phyloP scores from a whole-genome alignment of 2,113 vertebrate genomes.

The Scolopax mira region DNA sequence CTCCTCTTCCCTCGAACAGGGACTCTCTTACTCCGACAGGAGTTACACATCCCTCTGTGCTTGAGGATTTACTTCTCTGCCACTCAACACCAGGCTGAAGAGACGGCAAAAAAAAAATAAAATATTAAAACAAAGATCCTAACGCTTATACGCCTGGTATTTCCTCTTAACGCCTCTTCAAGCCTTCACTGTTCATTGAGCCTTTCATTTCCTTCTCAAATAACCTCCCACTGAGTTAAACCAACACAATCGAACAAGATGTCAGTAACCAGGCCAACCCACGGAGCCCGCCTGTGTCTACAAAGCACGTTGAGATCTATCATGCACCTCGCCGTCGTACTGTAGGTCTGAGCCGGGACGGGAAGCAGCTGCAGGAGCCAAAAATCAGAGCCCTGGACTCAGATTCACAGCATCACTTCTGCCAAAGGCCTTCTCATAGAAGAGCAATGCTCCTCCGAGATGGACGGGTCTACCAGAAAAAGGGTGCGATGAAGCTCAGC shows the following conservation, averaged over 20 bases:
- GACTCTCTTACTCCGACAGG: not conserved
- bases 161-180: constrained; percentile 43
- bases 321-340: not conserved
- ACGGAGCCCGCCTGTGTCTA: not conserved
- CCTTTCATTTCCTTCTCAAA: constrained; percentile 50
- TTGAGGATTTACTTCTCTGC: not conserved
- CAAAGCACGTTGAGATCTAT: not conserved
- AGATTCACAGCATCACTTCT: accelerated
- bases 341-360: accelerated
- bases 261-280: not conserved
- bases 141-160: not conserved
- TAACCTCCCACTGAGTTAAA: constrained; percentile 55
- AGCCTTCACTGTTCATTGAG: not conserved
- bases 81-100: not conserved
- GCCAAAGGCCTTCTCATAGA: not conserved
- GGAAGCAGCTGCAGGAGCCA: not conserved
- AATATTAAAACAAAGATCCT: not conserved
- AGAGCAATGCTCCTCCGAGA: not conserved
- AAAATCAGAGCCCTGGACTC: not conserved
- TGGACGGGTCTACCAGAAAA: not conserved
- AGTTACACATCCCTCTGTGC: not conserved
- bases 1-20: not conserved
- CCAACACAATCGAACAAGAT: constrained; percentile 33
- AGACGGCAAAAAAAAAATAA: not conserved
- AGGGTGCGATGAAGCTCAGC: not conserved